Evolutionary conservation across 1,140 invertebrate genomes (phyloP).

Genomic region (Meloidogyne hapla): DNA sequence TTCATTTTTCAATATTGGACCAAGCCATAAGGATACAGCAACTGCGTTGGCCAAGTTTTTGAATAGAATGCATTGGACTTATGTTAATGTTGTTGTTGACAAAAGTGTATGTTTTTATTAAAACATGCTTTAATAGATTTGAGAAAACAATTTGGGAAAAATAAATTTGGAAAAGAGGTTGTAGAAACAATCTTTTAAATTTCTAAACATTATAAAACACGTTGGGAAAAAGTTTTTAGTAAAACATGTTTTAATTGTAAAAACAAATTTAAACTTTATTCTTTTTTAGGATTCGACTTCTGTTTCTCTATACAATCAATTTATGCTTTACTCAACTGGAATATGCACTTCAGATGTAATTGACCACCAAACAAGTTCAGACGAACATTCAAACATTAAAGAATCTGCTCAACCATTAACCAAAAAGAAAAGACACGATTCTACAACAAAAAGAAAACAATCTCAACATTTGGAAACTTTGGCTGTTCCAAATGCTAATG

Average conservation of each 20-base stretch:
- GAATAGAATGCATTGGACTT: slow-evolving; percentile 55
- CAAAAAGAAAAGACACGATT: background rate
- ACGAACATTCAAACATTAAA: background rate
- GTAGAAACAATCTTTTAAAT: too few relatives aligned
- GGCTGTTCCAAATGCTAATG: slow-evolving; percentile 33
- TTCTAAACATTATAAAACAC: background rate
- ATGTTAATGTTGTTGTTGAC: slow-evolving; percentile 55
- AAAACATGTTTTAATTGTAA: background rate
- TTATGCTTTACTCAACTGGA: slow-evolving; percentile 45
- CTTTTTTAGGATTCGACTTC: slow-evolving; percentile 46
- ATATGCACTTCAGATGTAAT: slow-evolving; percentile 53
- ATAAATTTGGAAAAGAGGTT: too few relatives aligned
- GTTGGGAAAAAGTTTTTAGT: background rate
- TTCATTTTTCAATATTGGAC: background rate
- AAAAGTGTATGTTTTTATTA: slow-evolving; percentile 30
- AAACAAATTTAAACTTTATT: too few relatives aligned
- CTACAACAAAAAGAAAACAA: slow-evolving; percentile 15
- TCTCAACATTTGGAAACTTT: background rate
- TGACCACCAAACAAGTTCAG: slow-evolving; percentile 29
- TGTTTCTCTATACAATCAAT: slow-evolving; percentile 44
- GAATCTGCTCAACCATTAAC: background rate
- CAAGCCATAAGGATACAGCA: slow-evolving; percentile 36
- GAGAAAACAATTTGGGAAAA: background rate
- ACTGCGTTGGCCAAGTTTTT: slow-evolving; percentile 49
- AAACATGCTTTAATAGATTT: background rate